A percentile compares a stretch with the other conserved stretches of the same genome.
Conservation (phyloP, 2,113 vertebrate genomes). For the Anguilla rostrata region DNA sequence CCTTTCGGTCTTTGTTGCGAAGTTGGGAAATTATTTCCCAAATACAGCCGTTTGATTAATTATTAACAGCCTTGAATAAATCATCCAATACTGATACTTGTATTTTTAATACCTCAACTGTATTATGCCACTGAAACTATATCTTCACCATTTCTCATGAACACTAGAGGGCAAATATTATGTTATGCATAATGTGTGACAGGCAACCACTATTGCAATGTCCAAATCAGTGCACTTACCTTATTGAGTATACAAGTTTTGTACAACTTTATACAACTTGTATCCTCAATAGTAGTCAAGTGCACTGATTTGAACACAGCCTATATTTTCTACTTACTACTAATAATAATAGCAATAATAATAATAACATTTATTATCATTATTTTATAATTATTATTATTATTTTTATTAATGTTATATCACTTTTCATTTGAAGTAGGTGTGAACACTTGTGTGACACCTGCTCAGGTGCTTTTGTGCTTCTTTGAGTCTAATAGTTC, state of each 20-base stretch:
- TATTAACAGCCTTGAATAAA: neutral
- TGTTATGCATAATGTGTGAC: neutral
- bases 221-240: no score
- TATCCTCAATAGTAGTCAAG: no score
- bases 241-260: no score
- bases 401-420: neutral
- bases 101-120: no score
- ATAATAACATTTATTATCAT: no score
- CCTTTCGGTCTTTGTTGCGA: neutral
- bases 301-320: no score
- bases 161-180: neutral
- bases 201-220: no score
- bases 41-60: no score
- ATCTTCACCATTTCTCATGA: neutral
- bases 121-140: neutral
- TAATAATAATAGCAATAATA: no score
- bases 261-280: no score
- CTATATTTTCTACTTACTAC: no score
- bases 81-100: neutral
- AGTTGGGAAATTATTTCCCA: neutral
- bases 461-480: neutral
- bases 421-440: neutral
- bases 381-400: neutral
- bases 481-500: neutral
- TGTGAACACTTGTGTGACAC: neutral